phyloP scores from a whole-genome alignment of 2,888 invertebrate genomes.

The Tyria jacobaeae region DNA sequence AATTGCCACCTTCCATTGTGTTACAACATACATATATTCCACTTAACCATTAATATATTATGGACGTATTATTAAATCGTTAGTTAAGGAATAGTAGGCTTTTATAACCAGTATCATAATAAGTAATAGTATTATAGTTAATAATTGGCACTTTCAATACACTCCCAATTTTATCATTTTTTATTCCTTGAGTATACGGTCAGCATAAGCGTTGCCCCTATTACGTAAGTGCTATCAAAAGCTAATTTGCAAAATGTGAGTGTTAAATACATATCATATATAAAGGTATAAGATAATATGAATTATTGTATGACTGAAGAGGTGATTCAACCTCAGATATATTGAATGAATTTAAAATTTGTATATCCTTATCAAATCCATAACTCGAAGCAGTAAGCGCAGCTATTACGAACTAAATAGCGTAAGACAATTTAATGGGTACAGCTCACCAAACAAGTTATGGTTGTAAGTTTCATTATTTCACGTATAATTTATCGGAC shows the following conservation, averaged over 20 bases:
- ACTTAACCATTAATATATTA: background rate
- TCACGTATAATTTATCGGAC: slow-evolving; percentile 80
- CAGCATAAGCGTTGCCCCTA: too few relatives aligned
- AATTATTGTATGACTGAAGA: slow-evolving; percentile 3
- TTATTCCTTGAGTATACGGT: too few relatives aligned
- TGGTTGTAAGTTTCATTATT: slow-evolving; percentile 72
- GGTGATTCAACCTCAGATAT: slow-evolving; percentile 13
- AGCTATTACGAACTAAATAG: slow-evolving; percentile 56
- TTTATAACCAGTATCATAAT: background rate
- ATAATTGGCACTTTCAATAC: too few relatives aligned
- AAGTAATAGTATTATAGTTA: background rate
- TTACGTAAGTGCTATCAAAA: too few relatives aligned
- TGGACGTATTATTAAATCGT: background rate
- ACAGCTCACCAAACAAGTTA: slow-evolving; percentile 64
- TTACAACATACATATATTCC: background rate
- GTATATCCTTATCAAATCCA: slow-evolving; percentile 51
- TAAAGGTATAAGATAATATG: too few relatives aligned
- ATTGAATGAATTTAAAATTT: slow-evolving; percentile 40
- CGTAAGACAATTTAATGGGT: slow-evolving; percentile 65
- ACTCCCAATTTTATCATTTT: too few relatives aligned
- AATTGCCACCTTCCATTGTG: slow-evolving; percentile 8
- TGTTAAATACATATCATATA: too few relatives aligned
- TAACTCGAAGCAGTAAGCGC: slow-evolving; percentile 47
- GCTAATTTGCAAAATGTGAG: too few relatives aligned
- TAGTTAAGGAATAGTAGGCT: background rate